These are phyloP conservation scores for Limnothrissa miodon DNA, from an alignment of 2,113 vertebrate genomes.

Conservation along the genomic window DNA sequence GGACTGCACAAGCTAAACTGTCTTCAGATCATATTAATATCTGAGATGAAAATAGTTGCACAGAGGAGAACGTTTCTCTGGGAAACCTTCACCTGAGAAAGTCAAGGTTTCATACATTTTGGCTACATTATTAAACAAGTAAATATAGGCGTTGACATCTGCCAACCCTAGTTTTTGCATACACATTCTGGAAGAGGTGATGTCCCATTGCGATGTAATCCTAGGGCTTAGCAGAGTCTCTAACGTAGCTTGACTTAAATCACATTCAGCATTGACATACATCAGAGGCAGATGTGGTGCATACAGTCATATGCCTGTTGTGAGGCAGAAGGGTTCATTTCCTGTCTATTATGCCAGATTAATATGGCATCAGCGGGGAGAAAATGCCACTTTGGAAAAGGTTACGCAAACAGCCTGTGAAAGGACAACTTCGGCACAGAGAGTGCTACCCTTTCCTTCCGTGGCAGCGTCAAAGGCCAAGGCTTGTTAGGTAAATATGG, in stretches of 20 bases:
- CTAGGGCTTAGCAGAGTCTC: not conserved
- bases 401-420: conserved; percentile 16
- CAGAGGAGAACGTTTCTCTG: not conserved
- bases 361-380: not conserved
- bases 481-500: conserved; percentile 11
- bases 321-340: not conserved
- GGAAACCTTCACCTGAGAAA: not conserved
- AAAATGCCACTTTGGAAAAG: conserved; percentile 17
- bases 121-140: not conserved
- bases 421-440: conserved; percentile 16
- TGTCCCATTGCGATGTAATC: not conserved
- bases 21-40: not conserved
- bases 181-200: not conserved
- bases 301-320: not conserved
- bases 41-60: not conserved
- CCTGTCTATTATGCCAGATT: conserved; percentile 7
- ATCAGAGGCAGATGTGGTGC: not conserved
- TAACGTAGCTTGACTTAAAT: not conserved
- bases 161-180: not conserved
- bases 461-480: not conserved
- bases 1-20: not conserved
- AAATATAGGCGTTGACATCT: not conserved
- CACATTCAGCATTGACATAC: not conserved
- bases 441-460: conserved; percentile 14
- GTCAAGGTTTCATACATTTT: not conserved